Conservation (phyloP, 2,888 invertebrate genomes). For the Apantesis nais region DNA sequence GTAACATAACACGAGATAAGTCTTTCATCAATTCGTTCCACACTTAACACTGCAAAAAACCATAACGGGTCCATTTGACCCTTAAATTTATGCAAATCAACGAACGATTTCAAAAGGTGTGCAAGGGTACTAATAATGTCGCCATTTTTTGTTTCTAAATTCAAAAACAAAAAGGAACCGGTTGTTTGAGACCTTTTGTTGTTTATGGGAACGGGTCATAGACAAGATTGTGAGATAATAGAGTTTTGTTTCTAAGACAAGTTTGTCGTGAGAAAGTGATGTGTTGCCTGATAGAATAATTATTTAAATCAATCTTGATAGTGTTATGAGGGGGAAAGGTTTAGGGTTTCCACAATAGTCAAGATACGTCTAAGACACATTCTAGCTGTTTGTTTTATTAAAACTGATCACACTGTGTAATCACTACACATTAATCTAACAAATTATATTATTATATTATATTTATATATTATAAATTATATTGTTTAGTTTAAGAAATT, state of each 20-base stretch:
- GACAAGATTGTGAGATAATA: constrained; percentile 48
- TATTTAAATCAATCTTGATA: constrained; percentile 47
- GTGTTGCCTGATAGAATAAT: constrained; percentile 41
- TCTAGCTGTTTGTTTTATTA: neutral
- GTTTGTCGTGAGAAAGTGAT: constrained; percentile 51
- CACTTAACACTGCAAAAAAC: constrained; percentile 47
- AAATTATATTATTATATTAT: no score
- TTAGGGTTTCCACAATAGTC: neutral
- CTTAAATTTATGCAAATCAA: constrained; percentile 49
- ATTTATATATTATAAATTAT: no score
- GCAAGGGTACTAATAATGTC: constrained; percentile 49
- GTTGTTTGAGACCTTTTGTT: constrained; percentile 45
- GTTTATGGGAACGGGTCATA: constrained; percentile 45
- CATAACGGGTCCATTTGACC: constrained; percentile 46
- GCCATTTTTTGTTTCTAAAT: constrained; percentile 48
- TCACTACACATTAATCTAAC: no score
- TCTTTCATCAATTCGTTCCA: constrained; percentile 46
- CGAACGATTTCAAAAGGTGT: constrained; percentile 42
- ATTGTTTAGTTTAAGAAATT: no score
- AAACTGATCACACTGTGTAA: no score
- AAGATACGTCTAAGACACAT: neutral
- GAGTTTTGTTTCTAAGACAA: constrained; percentile 43
- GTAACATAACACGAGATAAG: constrained; percentile 45
- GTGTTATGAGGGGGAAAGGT: constrained; percentile 26
- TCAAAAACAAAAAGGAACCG: constrained; percentile 48